Evolutionary conservation across 2,113 vertebrate species (phyloP).

Genomic region (Lethenteron camtschaticum): DNA sequence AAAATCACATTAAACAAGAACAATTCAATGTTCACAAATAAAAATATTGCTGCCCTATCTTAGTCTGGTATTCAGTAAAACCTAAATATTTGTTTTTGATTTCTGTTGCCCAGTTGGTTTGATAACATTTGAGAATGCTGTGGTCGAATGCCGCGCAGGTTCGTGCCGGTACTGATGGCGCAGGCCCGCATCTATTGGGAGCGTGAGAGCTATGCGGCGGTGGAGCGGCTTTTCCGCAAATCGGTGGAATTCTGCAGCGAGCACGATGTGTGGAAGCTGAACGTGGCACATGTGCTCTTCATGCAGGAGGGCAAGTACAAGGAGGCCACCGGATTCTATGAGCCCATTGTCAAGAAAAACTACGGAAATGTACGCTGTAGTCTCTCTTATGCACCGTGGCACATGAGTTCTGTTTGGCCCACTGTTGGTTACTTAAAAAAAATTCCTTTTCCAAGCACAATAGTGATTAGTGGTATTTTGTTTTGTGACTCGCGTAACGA

Average conservation of each 20-base stretch:
- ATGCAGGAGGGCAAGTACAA: slow-evolving; percentile 91
- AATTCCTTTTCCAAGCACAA: too few species aligned
- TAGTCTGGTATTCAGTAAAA: too few species aligned
- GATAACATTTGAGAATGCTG: background rate
- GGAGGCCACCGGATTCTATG: slow-evolving; percentile 74
- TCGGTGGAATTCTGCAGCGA: slow-evolving; percentile 73
- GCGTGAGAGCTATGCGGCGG: slow-evolving; percentile 64
- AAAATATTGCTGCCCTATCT: background rate
- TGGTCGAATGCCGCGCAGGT: slow-evolving; percentile 17
- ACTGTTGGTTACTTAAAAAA: too few species aligned
- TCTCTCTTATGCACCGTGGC: too few species aligned
- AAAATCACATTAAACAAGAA: background rate
- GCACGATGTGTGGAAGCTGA: slow-evolving; percentile 73
- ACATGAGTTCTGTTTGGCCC: too few species aligned
- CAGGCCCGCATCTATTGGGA: slow-evolving; percentile 95
- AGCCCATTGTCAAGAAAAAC: slow-evolving; percentile 85
- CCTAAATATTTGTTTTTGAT: background rate
- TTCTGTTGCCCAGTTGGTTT: background rate
- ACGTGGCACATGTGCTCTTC: slow-evolving; percentile 81
- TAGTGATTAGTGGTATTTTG: too few species aligned
- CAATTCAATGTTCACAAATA: background rate
- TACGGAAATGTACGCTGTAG: slow-evolving; percentile 39
- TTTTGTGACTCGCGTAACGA: too few species aligned
- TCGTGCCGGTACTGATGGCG: slow-evolving; percentile 68
- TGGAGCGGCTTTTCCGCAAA: slow-evolving; percentile 84